A percentile compares a stretch with the other conserved stretches of the same genome.
Conservation (phyloP, 2,113 vertebrate species). For the Nicator chloris region DNA sequence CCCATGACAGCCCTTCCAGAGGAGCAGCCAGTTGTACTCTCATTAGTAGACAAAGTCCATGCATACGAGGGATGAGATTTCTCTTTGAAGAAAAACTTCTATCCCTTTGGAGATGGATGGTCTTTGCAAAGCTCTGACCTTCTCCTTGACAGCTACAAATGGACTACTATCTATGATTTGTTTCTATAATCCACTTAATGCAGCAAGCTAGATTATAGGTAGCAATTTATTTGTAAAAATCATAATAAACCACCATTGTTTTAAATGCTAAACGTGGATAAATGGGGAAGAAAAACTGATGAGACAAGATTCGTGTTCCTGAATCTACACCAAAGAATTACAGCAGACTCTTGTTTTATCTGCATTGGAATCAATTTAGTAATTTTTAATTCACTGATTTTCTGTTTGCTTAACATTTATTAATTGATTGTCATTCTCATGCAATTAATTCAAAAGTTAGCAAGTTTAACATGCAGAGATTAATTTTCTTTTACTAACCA, state of each 20-base stretch:
- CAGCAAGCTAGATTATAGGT: constrained; percentile 32
- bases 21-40: not conserved
- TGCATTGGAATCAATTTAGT: constrained; percentile 71
- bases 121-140: constrained; percentile 59
- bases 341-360: constrained; percentile 54
- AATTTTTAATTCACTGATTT: constrained; percentile 75
- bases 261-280: constrained; percentile 51
- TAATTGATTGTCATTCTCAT: constrained; percentile 70
- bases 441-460: constrained; percentile 74
- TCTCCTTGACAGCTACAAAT: constrained; percentile 51
- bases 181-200: constrained; percentile 59
- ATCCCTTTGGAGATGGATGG: constrained; percentile 17
- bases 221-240: constrained; percentile 72
- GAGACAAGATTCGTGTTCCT: constrained; percentile 15
- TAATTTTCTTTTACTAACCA: constrained; percentile 73
- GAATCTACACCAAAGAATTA: constrained; percentile 39
- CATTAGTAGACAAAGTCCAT: not conserved
- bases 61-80: not conserved
- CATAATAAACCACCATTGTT: constrained; percentile 46
- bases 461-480: constrained; percentile 70
- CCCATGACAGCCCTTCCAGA: not conserved
- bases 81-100: not conserved
- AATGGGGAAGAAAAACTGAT: not conserved
- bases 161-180: constrained; percentile 48
- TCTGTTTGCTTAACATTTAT: constrained; percentile 74